Conservation (phyloP, 1,140 invertebrate genomes). For the Bombus sylvicola region DNA sequence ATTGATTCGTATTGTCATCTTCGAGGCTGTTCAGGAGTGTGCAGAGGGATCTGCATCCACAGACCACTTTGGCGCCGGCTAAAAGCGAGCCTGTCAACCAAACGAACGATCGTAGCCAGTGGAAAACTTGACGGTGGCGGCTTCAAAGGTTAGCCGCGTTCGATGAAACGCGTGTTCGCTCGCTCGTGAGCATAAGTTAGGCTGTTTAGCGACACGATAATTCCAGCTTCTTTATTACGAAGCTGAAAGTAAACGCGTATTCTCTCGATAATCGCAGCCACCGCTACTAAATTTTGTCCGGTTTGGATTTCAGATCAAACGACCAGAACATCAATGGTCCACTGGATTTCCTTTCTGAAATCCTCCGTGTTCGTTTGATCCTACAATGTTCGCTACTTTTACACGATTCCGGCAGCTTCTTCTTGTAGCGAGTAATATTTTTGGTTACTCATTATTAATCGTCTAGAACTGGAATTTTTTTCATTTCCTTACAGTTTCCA, state of each 20-base stretch:
- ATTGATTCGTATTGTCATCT: slow-evolving; percentile 27
- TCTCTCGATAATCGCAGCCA: slow-evolving; percentile 16
- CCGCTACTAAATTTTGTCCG: slow-evolving; percentile 31
- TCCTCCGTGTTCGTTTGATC: background rate
- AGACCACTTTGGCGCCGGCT: slow-evolving; percentile 3
- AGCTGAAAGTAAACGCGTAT: background rate
- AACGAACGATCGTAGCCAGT: slow-evolving; percentile 40
- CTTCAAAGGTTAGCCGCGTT: slow-evolving; percentile 54
- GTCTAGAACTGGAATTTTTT: no score
- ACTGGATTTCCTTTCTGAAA: background rate
- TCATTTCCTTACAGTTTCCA: no score
- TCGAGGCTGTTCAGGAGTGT: background rate
- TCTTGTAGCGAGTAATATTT: no score
- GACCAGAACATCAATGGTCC: background rate
- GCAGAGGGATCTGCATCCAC: no score
- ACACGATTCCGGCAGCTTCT: no score
- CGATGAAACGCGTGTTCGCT: slow-evolving; percentile 32
- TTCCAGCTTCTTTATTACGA: slow-evolving; percentile 51
- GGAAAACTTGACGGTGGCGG: slow-evolving; percentile 21
- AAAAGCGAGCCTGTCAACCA: slow-evolving; percentile 50
- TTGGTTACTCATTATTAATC: no score
- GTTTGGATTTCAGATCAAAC: background rate
- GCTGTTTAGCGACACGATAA: slow-evolving; percentile 47
- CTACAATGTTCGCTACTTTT: background rate
- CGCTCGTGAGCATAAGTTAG: slow-evolving; percentile 46